phyloP scores from a whole-genome alignment of 2,888 invertebrate genomes.

The Caenorhabditis sp. region DNA sequence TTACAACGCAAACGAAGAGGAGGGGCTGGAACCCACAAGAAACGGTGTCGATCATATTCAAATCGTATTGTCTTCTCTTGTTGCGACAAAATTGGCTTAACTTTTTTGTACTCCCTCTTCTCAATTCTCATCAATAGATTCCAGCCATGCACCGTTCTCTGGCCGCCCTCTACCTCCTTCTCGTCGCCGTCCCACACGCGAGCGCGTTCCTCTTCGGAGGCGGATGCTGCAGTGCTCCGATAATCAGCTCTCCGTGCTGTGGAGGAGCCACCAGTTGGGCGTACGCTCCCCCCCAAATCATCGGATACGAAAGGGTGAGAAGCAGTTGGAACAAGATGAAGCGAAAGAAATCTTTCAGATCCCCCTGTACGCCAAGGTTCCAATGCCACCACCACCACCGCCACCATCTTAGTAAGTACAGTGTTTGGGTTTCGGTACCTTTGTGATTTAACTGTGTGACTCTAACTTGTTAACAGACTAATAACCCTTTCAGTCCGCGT shows the following conservation, averaged over 20 bases:
- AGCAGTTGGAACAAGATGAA: neutral
- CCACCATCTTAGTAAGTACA: constrained; percentile 45
- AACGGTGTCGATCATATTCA: neutral
- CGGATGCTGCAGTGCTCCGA: constrained; percentile 41
- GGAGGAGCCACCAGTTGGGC: constrained; percentile 46
- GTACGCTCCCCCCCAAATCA: constrained; percentile 41
- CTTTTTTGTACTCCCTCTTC: neutral
- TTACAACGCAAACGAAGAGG: constrained; percentile 33
- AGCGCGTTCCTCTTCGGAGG: constrained; percentile 35
- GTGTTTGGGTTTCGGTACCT: neutral
- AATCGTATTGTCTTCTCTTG: constrained; percentile 6
- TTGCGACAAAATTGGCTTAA: neutral
- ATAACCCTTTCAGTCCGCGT: neutral
- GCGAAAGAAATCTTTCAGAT: constrained; percentile 20
- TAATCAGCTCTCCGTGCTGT: constrained; percentile 20
- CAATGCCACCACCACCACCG: constrained; percentile 34
- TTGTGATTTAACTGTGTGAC: neutral
- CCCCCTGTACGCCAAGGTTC: constrained; percentile 50
- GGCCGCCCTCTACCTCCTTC: constrained; percentile 21
- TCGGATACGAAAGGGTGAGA: constrained; percentile 46
- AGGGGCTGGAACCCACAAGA: constrained; percentile 29
- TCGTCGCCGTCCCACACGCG: constrained; percentile 33
- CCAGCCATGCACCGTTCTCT: constrained; percentile 38
- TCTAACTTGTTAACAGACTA: neutral
- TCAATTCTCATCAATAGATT: neutral